Evolutionary conservation across 2,797 vertebrate genomes (phyloP).

Genomic region (Gadopsis bispinosus): DNA sequence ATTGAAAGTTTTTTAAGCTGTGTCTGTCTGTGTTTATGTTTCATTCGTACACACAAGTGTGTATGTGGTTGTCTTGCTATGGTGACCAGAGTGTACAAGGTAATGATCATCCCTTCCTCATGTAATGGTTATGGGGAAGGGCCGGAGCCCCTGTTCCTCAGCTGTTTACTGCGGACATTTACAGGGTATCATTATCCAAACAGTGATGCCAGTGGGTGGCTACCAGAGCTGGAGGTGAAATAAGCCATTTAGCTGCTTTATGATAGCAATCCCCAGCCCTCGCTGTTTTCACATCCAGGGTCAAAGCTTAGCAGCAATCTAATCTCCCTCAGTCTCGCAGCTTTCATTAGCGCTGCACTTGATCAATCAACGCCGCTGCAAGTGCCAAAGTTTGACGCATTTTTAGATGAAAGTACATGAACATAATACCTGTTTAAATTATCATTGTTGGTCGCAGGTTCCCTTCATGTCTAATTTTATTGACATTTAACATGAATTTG

Average conservation of each 20-base stretch:
- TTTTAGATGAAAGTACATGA: constrained; percentile 57
- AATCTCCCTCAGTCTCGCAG: constrained; percentile 72
- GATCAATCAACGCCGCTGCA: constrained; percentile 62
- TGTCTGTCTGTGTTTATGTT: constrained; percentile 14
- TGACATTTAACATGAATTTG: constrained; percentile 46
- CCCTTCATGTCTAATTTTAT: constrained; percentile 45
- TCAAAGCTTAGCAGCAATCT: constrained; percentile 79
- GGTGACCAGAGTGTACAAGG: constrained; percentile 48
- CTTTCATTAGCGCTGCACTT: constrained; percentile 79
- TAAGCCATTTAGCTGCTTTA: constrained; percentile 88
- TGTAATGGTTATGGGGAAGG: constrained; percentile 56
- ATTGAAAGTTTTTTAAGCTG: constrained; percentile 3
- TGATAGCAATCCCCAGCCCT: constrained; percentile 81
- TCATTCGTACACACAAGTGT: constrained; percentile 13
- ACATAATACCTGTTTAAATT: constrained; percentile 45
- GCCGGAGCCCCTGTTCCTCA: constrained; percentile 51
- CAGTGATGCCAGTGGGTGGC: constrained; percentile 82
- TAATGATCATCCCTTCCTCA: constrained; percentile 67
- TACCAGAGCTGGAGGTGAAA: constrained; percentile 89
- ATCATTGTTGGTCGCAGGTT: constrained; percentile 47
- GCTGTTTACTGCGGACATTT: constrained; percentile 77
- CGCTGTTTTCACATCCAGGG: constrained; percentile 78
- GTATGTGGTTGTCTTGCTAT: constrained; percentile 26
- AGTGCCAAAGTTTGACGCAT: constrained; percentile 65
- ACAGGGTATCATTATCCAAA: constrained; percentile 79